Base-by-base conservation (phyloP, 2,797 vertebrate genomes). In the Echiichthys vipera region DNA sequence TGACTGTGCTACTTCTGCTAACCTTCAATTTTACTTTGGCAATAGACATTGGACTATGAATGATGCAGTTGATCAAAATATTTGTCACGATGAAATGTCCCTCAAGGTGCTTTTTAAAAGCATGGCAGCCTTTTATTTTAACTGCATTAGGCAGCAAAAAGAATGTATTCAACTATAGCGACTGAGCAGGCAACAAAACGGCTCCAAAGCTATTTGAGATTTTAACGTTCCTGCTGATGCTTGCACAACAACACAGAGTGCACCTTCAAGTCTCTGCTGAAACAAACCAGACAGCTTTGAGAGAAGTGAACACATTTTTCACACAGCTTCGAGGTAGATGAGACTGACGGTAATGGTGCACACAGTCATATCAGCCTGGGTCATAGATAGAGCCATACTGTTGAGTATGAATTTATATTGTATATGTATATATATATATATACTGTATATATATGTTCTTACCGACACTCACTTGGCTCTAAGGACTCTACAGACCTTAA, bases 281-380 rank as follows among this genome's bases (percentile, higher is more conserved):
- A 55, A 30, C 7, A 58, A 40, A 72, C 17, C 58, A 50, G 50
- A 34, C 40, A 74, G 39, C 18, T 9, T 51, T 61, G 27, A n/a
- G 29, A 70, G 43, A 25, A 45, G 54, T 39, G 50, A 2, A 65
- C 42, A 47, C 15, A 15, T 42, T 49, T 32, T 34, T 40, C 25
- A 25, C 25, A 49, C 39, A 29, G 46, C 37, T 47, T 15, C 46
- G 57, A 37, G 46, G 39, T 32, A 25, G 8, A 50, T 51, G 37
- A 59, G 18, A 70, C 11, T 36, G 55, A 61, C 20, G 39, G 42
- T 61, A 43, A 22, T 36, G 39, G 11, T 15, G 55, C 36, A 54
- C 34, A 6, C 20, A 59, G 30, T 18, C n/a, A 25, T 37, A 18
- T 43, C n/a, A n/a, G n/a, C n/a, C 30, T n/a, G 14, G 18, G 18